Conservation (phyloP, 2,113 vertebrate genomes). For the Cheirogaleus medius region DNA sequence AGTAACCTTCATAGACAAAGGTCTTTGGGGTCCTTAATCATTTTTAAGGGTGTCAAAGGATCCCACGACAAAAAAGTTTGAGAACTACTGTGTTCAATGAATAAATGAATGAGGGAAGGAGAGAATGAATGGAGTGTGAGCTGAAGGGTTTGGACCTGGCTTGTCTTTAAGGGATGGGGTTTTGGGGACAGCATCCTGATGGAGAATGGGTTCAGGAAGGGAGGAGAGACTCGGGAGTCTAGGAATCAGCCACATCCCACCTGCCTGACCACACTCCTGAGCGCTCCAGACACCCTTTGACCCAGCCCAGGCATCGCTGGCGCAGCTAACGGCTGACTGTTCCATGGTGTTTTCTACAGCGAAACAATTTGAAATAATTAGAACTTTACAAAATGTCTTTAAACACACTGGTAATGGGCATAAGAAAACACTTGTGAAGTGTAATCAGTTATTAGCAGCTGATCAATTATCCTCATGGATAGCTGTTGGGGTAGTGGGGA, state of each 20-base stretch:
- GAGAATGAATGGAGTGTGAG: background rate
- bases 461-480: conserved; percentile 87
- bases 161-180: background rate
- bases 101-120: background rate
- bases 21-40: background rate
- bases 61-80: background rate
- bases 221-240: background rate
- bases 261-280: background rate
- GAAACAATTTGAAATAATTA: conserved; percentile 88
- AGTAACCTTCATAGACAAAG: background rate
- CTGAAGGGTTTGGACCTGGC: background rate
- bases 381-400: conserved; percentile 87
- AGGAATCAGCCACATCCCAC: background rate
- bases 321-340: conserved; percentile 63
- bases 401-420: conserved; percentile 83
- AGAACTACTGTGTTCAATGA: background rate
- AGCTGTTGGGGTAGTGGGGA: conserved; percentile 76
- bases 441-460: conserved; percentile 89
- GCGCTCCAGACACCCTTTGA: background rate
- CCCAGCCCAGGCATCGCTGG: background rate
- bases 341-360: conserved; percentile 82
- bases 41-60: background rate
- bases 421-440: conserved; percentile 85
- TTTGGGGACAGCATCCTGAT: background rate
- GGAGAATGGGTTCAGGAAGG: background rate